Evolutionary conservation across 2,888 invertebrate genomes (phyloP).

Genomic region (Chromoteleia sp.): DNA sequence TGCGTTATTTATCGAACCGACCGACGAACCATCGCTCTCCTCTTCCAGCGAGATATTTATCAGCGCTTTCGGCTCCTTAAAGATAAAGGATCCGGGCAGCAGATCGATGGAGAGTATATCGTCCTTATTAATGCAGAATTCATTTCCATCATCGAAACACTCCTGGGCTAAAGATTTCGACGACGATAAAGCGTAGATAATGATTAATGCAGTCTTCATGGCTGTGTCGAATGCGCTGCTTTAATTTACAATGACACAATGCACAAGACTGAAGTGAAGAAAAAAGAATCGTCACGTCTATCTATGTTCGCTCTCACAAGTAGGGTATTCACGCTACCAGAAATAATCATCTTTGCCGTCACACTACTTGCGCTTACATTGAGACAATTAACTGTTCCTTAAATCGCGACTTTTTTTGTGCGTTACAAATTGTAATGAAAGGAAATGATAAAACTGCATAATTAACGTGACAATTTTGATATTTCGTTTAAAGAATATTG

Average conservation of each 20-base stretch:
- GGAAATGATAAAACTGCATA: conserved; percentile 24
- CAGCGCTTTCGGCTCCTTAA: conserved; percentile 81
- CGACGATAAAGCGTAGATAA: conserved; percentile 41
- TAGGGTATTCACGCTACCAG: conserved; percentile 73
- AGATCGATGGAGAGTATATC: conserved; percentile 90
- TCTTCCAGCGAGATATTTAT: conserved; percentile 48
- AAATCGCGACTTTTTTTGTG: conserved; percentile 44
- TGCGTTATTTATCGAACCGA: conserved; percentile 88
- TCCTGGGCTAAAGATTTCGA: conserved; percentile 70
- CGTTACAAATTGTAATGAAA: conserved; percentile 47
- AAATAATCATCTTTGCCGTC: conserved; percentile 80
- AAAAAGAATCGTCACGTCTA: conserved; percentile 67
- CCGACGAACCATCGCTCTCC: conserved; percentile 69
- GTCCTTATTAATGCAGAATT: conserved; percentile 86
- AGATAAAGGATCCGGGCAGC: conserved; percentile 88
- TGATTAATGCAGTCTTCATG: conserved; percentile 52
- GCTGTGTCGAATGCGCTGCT: conserved; percentile 29
- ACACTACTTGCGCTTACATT: conserved; percentile 54
- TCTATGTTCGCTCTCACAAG: conserved; percentile 65
- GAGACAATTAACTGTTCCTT: conserved; percentile 53
- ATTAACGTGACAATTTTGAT: conserved; percentile 32
- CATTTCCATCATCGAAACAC: conserved; percentile 82
- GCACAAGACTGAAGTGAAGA: conserved; percentile 24
- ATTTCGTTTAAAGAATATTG: conserved; percentile 9
- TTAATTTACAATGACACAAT: conserved; percentile 45